phyloP scores from a whole-genome alignment of 92 coral and sea anemone genomes.

The Zoanthus sansibaricus region DNA sequence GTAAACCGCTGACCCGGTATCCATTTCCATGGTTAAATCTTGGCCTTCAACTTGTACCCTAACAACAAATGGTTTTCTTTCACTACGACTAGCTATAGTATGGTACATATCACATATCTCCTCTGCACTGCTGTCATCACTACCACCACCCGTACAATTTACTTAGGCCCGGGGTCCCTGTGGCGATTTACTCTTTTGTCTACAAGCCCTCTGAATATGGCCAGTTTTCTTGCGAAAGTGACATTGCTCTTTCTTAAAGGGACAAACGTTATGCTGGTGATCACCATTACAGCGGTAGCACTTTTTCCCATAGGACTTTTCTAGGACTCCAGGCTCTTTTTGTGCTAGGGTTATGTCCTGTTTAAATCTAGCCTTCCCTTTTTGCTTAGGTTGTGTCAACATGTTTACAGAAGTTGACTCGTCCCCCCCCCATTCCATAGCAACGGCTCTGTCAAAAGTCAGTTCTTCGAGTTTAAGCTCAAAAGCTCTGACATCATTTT shows the following conservation, averaged over 20 bases:
- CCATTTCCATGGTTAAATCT: conserved; percentile 27
- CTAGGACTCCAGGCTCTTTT: conserved; percentile 26
- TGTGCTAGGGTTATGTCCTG: neutral
- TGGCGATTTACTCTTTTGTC: conserved; percentile 36
- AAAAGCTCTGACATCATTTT: conserved; percentile 62
- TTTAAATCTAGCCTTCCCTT: conserved; percentile 47
- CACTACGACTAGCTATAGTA: neutral
- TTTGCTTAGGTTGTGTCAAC: conserved; percentile 25
- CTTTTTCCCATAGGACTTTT: neutral
- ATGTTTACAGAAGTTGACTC: conserved; percentile 33
- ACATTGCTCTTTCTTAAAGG: conserved; percentile 39
- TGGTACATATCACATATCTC: conserved; percentile 31
- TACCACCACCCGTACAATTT: conserved; percentile 30
- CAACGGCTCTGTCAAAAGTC: conserved; percentile 64
- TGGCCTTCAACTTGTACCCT: conserved; percentile 15
- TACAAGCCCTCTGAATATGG: conserved; percentile 48
- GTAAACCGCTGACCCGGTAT: conserved; percentile 47
- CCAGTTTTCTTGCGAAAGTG: conserved; percentile 52
- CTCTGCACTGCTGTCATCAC: conserved; percentile 50
- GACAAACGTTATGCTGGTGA: conserved; percentile 11
- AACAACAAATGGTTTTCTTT: neutral
- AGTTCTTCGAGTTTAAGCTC: conserved; percentile 68
- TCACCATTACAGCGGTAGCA: conserved; percentile 44
- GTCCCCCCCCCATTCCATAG: conserved; percentile 48
- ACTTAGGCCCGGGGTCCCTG: conserved; percentile 51